A percentile compares a stretch with the other conserved stretches of the same genome.
These are phyloP conservation scores for Nomada ruficornis DNA, from an alignment of 2,888 invertebrate genomes.

Conservation along the genomic window DNA sequence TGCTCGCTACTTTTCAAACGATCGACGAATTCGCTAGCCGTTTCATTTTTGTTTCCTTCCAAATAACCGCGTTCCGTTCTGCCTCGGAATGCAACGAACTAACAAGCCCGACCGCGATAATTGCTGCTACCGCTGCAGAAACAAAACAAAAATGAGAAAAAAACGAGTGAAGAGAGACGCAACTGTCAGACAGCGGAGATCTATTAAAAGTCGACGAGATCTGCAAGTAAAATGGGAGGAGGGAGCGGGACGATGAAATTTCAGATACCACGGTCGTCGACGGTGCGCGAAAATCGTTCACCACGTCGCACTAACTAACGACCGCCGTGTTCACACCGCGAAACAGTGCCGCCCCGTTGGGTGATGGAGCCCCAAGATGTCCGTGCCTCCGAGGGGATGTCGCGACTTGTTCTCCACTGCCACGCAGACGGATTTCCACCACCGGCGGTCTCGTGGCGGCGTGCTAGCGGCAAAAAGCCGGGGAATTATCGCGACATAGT, in stretches of 20 bases:
- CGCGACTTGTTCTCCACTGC: slow-evolving; percentile 89
- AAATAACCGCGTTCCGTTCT: neutral
- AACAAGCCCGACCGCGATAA: slow-evolving; percentile 45
- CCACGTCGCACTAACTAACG: slow-evolving; percentile 33
- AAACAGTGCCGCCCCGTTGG: slow-evolving; percentile 94
- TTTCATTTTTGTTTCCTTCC: neutral
- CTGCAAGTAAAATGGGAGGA: slow-evolving; percentile 52
- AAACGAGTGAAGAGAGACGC: neutral
- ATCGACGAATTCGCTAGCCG: slow-evolving; percentile 5
- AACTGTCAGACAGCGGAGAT: neutral
- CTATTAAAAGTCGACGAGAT: slow-evolving; percentile 47
- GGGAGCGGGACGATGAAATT: slow-evolving; percentile 28
- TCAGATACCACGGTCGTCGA: slow-evolving; percentile 48
- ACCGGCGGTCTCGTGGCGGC: slow-evolving; percentile 95
- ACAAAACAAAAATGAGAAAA: neutral
- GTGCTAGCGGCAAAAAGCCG: slow-evolving; percentile 89
- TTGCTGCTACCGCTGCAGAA: slow-evolving; percentile 4
- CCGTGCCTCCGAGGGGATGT: slow-evolving; percentile 83
- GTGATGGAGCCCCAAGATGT: slow-evolving; percentile 94
- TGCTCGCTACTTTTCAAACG: neutral
- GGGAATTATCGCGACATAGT: slow-evolving; percentile 82
- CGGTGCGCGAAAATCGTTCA: slow-evolving; percentile 23
- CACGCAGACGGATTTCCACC: slow-evolving; percentile 96
- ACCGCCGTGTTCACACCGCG: slow-evolving; percentile 50
- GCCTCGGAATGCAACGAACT: slow-evolving; percentile 2